A percentile compares a stretch with the other conserved stretches of the same genome.
Evolutionary conservation across 2,888 invertebrate species (phyloP).

Genomic region (Nephrotoma guestfalica): DNA sequence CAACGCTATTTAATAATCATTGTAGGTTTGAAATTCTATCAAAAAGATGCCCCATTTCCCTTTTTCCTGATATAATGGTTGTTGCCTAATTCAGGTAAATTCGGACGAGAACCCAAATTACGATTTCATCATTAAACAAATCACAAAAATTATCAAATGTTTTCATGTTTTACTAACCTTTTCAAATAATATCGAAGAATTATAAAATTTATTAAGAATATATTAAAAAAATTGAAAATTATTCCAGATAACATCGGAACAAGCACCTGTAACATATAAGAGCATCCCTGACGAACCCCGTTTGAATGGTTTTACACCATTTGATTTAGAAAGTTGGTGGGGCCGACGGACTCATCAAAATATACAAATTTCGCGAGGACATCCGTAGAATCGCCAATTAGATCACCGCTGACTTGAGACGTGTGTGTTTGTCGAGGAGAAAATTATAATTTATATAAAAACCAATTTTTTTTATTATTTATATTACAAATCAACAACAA

Average conservation of each 20-base stretch:
- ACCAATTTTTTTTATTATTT: neutral
- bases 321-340: constrained; percentile 65
- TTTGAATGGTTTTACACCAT: constrained; percentile 58
- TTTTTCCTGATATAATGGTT: too few relatives aligned
- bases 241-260: constrained; percentile 29
- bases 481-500: neutral
- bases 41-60: too few relatives aligned
- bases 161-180: too few relatives aligned
- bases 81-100: too few relatives aligned
- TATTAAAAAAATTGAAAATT: too few relatives aligned
- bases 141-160: too few relatives aligned
- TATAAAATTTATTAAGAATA: too few relatives aligned
- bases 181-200: too few relatives aligned
- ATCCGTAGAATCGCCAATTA: constrained; percentile 16
- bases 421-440: neutral
- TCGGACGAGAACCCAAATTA: too few relatives aligned
- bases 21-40: too few relatives aligned
- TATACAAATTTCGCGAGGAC: constrained; percentile 31
- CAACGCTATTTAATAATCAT: too few relatives aligned
- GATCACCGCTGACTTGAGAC: neutral
- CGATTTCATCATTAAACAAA: too few relatives aligned
- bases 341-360: constrained; percentile 54
- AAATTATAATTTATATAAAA: neutral
- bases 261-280: constrained; percentile 35
- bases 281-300: constrained; percentile 35